These are phyloP conservation scores for Dendroctonus ponderosae DNA, from an alignment of 1,140 invertebrate genomes.

Conservation along the genomic window DNA sequence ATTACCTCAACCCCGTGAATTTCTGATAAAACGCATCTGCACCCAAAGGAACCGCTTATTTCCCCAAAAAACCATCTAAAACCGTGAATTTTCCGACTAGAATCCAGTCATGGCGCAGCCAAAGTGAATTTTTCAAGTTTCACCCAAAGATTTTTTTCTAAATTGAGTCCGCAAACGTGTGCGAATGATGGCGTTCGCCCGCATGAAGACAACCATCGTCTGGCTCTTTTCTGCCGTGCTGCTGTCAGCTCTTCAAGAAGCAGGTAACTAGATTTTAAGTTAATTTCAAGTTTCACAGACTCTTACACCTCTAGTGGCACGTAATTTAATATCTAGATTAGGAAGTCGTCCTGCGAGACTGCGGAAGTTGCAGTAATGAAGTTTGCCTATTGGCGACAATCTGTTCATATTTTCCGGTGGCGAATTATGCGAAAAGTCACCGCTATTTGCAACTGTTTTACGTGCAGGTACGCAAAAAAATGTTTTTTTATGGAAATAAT, in stretches of 20 bases:
- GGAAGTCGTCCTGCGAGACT: conserved; percentile 7
- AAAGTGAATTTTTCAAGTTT: background rate
- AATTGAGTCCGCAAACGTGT: background rate
- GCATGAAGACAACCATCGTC: conserved; percentile 4
- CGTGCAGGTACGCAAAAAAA: too few relatives aligned
- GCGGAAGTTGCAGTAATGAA: background rate
- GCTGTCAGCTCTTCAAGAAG: conserved; percentile 7
- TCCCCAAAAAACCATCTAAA: background rate
- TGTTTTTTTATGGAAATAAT: too few relatives aligned
- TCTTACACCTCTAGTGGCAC: conserved; percentile 2
- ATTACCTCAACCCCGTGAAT: too few relatives aligned
- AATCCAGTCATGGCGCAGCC: too few relatives aligned
- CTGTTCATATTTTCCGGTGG: too few relatives aligned
- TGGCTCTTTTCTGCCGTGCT: background rate
- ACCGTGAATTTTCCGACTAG: background rate
- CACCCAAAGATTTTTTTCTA: background rate
- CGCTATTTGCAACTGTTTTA: too few relatives aligned
- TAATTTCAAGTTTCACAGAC: conserved; percentile 16
- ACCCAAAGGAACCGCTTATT: background rate
- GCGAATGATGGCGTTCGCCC: background rate
- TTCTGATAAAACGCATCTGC: too few relatives aligned
- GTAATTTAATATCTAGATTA: conserved; percentile 15
- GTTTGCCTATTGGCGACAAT: too few relatives aligned
- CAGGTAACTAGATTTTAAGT: conserved; percentile 19
- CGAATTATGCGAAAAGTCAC: too few relatives aligned